Conservation (phyloP, 2,888 invertebrate genomes). For the Brassicogethes aeneus region DNA sequence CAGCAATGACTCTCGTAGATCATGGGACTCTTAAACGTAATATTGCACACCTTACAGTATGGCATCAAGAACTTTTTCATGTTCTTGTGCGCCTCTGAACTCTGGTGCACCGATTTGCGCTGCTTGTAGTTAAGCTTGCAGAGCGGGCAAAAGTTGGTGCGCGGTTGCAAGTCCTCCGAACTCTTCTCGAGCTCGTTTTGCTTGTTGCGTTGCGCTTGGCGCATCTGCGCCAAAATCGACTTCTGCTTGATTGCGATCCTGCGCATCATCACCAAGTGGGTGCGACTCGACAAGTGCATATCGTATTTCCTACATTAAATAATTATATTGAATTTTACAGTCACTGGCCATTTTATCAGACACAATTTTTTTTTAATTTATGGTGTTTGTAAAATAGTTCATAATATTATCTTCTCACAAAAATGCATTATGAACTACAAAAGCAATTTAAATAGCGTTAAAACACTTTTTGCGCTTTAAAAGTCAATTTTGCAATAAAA, state of each 20-base stretch:
- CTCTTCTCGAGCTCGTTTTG: slow-evolving; percentile 71
- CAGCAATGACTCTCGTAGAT: slow-evolving; percentile 76
- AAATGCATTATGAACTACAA: no score
- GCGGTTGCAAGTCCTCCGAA: slow-evolving; percentile 45
- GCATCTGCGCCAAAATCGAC: slow-evolving; percentile 65
- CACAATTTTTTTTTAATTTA: no score
- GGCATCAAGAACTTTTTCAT: slow-evolving; percentile 82
- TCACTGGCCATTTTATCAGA: no score
- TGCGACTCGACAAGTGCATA: slow-evolving; percentile 60
- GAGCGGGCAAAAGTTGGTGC: slow-evolving; percentile 39
- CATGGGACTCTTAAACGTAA: slow-evolving; percentile 77
- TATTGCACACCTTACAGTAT: slow-evolving; percentile 66
- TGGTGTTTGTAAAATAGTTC: no score
- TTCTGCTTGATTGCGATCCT: slow-evolving; percentile 66
- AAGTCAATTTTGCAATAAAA: no score
- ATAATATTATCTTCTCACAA: no score
- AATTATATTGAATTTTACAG: no score
- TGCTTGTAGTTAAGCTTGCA: slow-evolving; percentile 41
- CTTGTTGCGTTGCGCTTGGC: slow-evolving; percentile 68
- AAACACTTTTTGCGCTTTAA: no score
- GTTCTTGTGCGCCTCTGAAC: slow-evolving; percentile 71
- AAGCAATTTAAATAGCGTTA: no score
- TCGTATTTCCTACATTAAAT: no score
- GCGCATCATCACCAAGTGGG: slow-evolving; percentile 65
- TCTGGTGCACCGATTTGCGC: slow-evolving; percentile 63